A percentile compares a stretch with the other conserved stretches of the same genome.
These are phyloP conservation scores for Pterocles orientalis DNA, from an alignment of 2,113 vertebrate genomes.

Conservation along the genomic window DNA sequence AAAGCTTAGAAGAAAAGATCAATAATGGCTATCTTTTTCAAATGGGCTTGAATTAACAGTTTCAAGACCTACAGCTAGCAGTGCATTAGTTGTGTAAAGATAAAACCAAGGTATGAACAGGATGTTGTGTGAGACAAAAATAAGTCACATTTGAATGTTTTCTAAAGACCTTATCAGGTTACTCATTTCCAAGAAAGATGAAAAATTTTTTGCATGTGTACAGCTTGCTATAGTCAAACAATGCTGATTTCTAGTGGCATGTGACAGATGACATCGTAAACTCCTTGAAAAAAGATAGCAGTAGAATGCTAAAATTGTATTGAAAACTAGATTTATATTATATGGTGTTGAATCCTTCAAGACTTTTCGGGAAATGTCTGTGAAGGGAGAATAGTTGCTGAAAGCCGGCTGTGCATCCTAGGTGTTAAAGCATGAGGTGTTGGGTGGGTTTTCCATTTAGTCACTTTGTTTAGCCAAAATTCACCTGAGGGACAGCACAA, in stretches of 20 bases:
- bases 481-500: neutral
- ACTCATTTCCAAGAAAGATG: neutral
- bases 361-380: neutral
- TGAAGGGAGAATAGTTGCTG: neutral
- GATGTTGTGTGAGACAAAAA: neutral
- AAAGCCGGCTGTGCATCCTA: neutral
- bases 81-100: neutral
- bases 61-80: neutral
- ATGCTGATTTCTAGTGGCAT: neutral
- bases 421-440: neutral
- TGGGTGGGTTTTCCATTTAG: neutral
- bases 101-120: neutral
- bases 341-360: accelerated
- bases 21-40: neutral
- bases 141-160: neutral
- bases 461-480: neutral
- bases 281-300: neutral
- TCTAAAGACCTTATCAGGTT: neutral
- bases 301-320: neutral
- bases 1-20: neutral
- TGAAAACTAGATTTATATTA: neutral
- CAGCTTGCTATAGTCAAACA: neutral
- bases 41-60: neutral
- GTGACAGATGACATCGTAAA: neutral
- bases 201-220: neutral